Base-by-base conservation (phyloP, 2,797 vertebrate species). In the Acrossocheilus wenchowensis region DNA sequence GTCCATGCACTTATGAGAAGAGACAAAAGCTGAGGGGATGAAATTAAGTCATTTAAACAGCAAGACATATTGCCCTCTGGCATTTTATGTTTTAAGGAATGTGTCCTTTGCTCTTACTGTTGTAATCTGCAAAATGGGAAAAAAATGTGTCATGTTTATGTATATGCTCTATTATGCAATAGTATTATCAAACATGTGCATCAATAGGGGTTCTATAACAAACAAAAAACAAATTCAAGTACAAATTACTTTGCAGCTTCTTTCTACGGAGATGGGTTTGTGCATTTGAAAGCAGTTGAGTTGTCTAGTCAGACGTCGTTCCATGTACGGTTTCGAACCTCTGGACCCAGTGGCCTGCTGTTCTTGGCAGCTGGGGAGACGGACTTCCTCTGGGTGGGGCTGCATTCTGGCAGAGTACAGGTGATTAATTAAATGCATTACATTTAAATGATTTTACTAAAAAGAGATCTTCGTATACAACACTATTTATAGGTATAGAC, bases 211-310 rank as follows among this genome's bases (percentile, higher is more conserved):
- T 62, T 62, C 11, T 30, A 64, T 64, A 11, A 60, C 1, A 5
- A 5, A 52, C 6, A 6, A 45, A 23, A 21, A 6, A 26, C 2
- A 17, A 30, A 66, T 66, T 34, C 30, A 34, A 34, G 64, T 15
- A 48, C 75, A 39, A 48, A 50, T 84, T 36, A 14, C 10, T 72
- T 85, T 57, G 9, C 86, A 98, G 97, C 94, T 78, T 98, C 97
- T 0, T 98, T 99, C 93, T 98, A 96, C 14, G 97, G 98, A 1
- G 94, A 97, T 90, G 96, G 97, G 84, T 98, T 95, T 88, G 94
- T 97, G 89, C 94, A 95, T 74, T 87, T 97, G 90, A 96, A 92
- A 41, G 92, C 93, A 48, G 81, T 85, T n/a, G 96, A 97, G 86
- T 78, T 90, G 0, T 96, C 93, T 17, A 88, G 89, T 71, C 95